Percentiles rank a stretch among this genome's conserved stretches.
These are phyloP conservation scores for Cyanoderma ruficeps DNA, from an alignment of 2,113 vertebrate genomes.

Conservation along the genomic window DNA sequence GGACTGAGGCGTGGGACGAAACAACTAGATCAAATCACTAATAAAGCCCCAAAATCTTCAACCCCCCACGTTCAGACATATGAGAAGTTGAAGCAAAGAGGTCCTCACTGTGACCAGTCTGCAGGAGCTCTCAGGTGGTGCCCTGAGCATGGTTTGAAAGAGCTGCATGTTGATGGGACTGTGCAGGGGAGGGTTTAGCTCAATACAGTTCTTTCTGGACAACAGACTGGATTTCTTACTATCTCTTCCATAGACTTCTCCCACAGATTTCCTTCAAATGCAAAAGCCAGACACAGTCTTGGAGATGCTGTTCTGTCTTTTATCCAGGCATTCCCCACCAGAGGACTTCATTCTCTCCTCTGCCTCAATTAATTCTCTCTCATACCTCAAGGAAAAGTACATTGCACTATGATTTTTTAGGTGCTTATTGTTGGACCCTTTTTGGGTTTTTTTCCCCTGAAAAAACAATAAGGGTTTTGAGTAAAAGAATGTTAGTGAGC, in stretches of 20 bases:
- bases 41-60: not conserved
- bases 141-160: not conserved
- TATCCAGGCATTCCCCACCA: not conserved
- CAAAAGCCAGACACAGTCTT: not conserved
- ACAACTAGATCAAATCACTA: not conserved
- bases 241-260: not conserved
- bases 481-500: not conserved
- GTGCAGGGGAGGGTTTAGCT: not conserved
- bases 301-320: not conserved
- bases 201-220: not conserved
- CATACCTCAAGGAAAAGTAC: not conserved
- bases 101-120: not conserved
- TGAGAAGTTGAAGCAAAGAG: not conserved
- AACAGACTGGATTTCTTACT: not conserved
- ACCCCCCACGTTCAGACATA: not conserved
- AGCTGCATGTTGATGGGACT: not conserved
- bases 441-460: not conserved
- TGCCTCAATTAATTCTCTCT: not conserved
- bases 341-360: not conserved
- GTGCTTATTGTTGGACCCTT: not conserved
- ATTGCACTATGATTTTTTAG: not conserved
- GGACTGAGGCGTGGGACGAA: not conserved
- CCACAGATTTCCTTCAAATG: not conserved
- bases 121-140: not conserved
- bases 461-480: rapidly evolving